These are phyloP conservation scores for Campylorhamphus procurvoides DNA, from an alignment of 2,113 vertebrate species.

Conservation along the genomic window DNA sequence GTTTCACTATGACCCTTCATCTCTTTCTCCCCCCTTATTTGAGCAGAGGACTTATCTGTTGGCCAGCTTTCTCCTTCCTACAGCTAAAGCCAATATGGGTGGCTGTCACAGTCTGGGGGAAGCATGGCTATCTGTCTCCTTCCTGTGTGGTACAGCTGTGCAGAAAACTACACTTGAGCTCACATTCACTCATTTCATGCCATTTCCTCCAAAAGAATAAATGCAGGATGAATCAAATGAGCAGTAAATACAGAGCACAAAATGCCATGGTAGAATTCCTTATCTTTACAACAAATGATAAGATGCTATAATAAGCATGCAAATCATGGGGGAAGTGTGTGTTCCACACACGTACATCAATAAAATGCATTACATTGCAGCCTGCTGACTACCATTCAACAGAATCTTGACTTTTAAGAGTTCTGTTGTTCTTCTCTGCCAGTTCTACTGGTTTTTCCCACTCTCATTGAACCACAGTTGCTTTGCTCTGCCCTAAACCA, in stretches of 20 bases:
- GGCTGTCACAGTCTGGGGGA: not conserved
- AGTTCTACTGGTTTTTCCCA: not conserved
- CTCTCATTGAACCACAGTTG: not conserved
- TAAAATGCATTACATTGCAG: not conserved
- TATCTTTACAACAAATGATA: constrained; percentile 50
- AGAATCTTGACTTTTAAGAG: no score
- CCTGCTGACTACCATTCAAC: not conserved
- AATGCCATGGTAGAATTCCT: constrained; percentile 13
- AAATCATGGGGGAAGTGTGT: not conserved
- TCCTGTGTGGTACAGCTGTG: fast-evolving
- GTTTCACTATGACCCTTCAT: not conserved
- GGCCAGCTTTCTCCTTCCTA: not conserved
- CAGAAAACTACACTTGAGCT: not conserved
- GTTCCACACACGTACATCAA: not conserved
- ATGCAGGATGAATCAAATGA: not conserved
- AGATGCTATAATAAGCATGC: constrained; percentile 29
- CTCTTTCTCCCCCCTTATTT: not conserved
- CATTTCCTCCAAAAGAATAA: not conserved
- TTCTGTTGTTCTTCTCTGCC: not conserved
- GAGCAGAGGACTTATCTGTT: not conserved
- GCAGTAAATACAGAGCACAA: not conserved
- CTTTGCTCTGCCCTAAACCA: not conserved
- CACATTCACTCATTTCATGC: not conserved
- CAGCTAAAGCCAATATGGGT: not conserved
- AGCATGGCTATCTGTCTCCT: not conserved